Evolutionary conservation across 2,888 invertebrate genomes (phyloP).

Genomic region (Acanthosepion esculentum): DNA sequence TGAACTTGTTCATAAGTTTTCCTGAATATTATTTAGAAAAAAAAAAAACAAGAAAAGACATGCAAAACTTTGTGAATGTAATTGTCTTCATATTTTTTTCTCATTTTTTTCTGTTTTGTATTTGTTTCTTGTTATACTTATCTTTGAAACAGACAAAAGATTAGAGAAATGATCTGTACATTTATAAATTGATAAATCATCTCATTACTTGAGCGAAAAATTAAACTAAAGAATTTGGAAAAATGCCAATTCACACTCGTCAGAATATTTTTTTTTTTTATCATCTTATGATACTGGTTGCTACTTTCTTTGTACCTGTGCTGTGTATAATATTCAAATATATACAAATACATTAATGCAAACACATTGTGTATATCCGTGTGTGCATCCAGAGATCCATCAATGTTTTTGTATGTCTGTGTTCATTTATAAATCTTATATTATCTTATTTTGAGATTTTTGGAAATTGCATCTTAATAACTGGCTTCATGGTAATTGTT

Average conservation of each 20-base stretch:
- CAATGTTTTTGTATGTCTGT: neutral
- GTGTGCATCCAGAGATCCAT: neutral
- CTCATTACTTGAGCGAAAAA: neutral
- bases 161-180: neutral
- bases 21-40: neutral
- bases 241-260: neutral
- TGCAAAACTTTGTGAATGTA: neutral
- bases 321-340: neutral
- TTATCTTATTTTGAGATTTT: constrained; percentile 21
- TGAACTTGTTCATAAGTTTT: neutral
- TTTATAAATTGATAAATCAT: constrained; percentile 21
- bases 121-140: neutral
- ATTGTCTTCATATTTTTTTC: neutral
- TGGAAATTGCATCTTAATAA: constrained; percentile 22
- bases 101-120: neutral
- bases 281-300: neutral
- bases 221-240: constrained; percentile 22
- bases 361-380: neutral
- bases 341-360: neutral
- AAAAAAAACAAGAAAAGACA: neutral
- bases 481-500: constrained; percentile 20
- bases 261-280: neutral
- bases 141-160: constrained; percentile 13
- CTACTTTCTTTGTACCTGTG: neutral
- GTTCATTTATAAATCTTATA: neutral